Percentiles rank a stretch among this genome's conserved stretches.
phyloP scores from a whole-genome alignment of 2,797 vertebrate genomes.

The Pseudochromis fuscus region DNA sequence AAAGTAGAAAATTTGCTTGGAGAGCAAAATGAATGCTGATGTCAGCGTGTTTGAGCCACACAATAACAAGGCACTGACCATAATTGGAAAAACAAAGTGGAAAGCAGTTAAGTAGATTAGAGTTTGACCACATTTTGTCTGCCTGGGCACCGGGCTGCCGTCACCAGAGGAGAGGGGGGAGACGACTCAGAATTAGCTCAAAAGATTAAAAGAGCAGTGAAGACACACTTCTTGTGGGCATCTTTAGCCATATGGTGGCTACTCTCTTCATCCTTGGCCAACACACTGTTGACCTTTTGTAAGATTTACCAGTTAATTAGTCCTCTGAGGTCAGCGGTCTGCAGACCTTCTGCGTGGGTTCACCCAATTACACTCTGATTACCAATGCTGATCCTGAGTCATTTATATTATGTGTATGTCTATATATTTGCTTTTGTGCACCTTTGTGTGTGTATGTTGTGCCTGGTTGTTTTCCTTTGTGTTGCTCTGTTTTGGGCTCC shows the following conservation, averaged over 20 bases:
- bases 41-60: constrained; percentile 56
- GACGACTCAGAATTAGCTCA: constrained; percentile 75
- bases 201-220: constrained; percentile 85
- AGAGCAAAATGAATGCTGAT: constrained; percentile 43
- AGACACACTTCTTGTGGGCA: constrained; percentile 76
- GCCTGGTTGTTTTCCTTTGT: background rate
- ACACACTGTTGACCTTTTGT: constrained; percentile 75
- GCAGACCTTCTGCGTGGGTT: constrained; percentile 47
- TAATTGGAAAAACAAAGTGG: constrained; percentile 75
- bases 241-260: constrained; percentile 81
- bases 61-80: constrained; percentile 49
- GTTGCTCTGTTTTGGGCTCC: too few species aligned
- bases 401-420: background rate
- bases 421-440: background rate
- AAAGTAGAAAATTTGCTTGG: constrained; percentile 42
- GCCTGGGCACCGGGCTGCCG: constrained; percentile 40
- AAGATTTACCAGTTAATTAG: constrained; percentile 77
- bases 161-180: constrained; percentile 42
- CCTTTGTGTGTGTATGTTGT: background rate
- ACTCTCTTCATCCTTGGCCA: constrained; percentile 75
- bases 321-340: constrained; percentile 52
- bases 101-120: constrained; percentile 81
- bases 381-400: constrained; percentile 12
- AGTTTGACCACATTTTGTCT: constrained; percentile 73
- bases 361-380: constrained; percentile 42